Conservation (phyloP, 2,888 invertebrate species). For the Parasteatoda lunata region DNA sequence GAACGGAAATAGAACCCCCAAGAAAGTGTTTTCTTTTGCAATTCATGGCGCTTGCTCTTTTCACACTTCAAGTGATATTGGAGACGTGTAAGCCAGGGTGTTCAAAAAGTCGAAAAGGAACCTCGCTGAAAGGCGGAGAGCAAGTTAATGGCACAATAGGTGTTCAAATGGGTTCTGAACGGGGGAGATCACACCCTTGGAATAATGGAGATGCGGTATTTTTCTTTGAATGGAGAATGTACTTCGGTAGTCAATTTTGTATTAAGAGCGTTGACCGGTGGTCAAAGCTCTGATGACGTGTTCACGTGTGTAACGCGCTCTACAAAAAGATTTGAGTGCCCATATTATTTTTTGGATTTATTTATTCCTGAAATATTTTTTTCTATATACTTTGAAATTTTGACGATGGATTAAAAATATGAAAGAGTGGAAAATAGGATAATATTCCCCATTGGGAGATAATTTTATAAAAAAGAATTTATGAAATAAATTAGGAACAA, state of each 20-base stretch:
- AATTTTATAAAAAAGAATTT: too few species aligned
- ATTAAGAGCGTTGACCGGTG: not conserved
- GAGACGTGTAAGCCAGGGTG: constrained; percentile 25
- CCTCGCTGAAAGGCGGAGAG: constrained; percentile 26
- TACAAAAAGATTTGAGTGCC: too few species aligned
- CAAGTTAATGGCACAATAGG: constrained; percentile 41
- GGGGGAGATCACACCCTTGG: not conserved
- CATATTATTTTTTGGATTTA: too few species aligned
- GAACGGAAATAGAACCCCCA: constrained; percentile 48
- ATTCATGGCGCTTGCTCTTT: constrained; percentile 18
- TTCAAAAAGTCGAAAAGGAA: constrained; percentile 27
- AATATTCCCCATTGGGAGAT: too few species aligned
- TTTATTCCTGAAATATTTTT: too few species aligned
- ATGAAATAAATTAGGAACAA: too few species aligned
- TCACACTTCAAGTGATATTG: constrained; percentile 38
- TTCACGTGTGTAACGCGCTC: too few species aligned
- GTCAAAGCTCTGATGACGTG: not conserved
- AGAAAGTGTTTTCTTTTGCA: constrained; percentile 49
- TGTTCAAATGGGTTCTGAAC: not conserved
- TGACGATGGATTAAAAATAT: too few species aligned
- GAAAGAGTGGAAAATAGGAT: too few species aligned
- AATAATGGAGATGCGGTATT: constrained; percentile 1
- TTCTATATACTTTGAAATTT: too few species aligned
- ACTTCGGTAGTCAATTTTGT: not conserved
- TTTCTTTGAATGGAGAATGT: not conserved